Percentiles rank a stretch among this genome's conserved stretches.
These are phyloP conservation scores for Clarias laeviceps DNA, from an alignment of 2,797 vertebrate genomes.

Conservation along the genomic window DNA sequence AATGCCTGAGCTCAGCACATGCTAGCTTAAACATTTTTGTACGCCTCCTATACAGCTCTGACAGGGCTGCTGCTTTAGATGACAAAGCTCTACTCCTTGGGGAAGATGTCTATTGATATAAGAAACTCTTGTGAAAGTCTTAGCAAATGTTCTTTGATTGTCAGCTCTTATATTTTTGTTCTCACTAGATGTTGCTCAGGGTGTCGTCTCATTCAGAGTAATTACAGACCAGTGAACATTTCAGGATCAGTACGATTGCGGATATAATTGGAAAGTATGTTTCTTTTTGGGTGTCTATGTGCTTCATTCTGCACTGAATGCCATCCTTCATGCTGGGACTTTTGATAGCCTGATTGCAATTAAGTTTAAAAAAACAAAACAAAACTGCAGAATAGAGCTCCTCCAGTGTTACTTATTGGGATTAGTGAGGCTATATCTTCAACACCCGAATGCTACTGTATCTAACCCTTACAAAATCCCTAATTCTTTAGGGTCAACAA, in stretches of 20 bases:
- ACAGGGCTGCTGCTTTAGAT: constrained; percentile 47
- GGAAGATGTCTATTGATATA: constrained; percentile 45
- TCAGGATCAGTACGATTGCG: constrained; percentile 63
- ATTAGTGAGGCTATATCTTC: constrained; percentile 13
- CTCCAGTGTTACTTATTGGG: background rate
- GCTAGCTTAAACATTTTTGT: constrained; percentile 53
- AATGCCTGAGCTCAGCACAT: constrained; percentile 49
- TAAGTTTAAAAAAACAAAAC: constrained; percentile 28
- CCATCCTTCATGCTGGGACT: constrained; percentile 14
- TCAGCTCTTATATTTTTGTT: constrained; percentile 54
- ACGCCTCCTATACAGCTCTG: constrained; percentile 31
- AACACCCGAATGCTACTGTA: constrained; percentile 15
- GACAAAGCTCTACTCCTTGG: constrained; percentile 49
- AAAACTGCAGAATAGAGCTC: constrained; percentile 34
- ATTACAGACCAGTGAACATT: constrained; percentile 66
- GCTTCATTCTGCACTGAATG: constrained; percentile 29
- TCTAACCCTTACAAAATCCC: constrained; percentile 10
- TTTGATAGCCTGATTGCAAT: constrained; percentile 56
- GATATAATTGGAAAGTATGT: constrained; percentile 63
- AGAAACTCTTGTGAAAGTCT: constrained; percentile 34
- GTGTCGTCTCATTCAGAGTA: constrained; percentile 67
- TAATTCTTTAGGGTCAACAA: background rate
- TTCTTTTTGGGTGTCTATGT: constrained; percentile 47
- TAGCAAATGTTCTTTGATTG: constrained; percentile 48
- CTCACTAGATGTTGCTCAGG: constrained; percentile 49